Evolutionary conservation across 1,140 invertebrate species (phyloP).

Genomic region (Eulimnadia texana): DNA sequence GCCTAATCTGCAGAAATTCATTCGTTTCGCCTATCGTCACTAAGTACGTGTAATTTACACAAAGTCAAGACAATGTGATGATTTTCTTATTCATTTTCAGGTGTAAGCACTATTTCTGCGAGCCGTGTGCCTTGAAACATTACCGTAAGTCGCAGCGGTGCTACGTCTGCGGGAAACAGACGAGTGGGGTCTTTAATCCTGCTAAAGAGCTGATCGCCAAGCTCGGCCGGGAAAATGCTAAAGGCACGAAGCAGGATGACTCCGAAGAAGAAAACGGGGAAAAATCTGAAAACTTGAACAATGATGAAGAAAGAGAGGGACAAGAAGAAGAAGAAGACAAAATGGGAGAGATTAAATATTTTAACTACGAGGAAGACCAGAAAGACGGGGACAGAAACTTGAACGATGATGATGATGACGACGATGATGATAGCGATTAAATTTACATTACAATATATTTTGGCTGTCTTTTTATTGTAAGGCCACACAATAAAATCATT

Average conservation of each 20-base stretch:
- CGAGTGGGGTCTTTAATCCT: conserved; percentile 85
- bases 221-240: conserved; percentile 24
- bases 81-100: conserved; percentile 44
- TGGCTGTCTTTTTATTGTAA: neutral
- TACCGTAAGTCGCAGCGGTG: conserved; percentile 83
- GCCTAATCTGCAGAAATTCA: conserved; percentile 76
- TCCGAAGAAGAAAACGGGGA: conserved; percentile 8
- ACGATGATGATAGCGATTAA: conserved; percentile 9
- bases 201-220: conserved; percentile 74
- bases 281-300: neutral
- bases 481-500: neutral
- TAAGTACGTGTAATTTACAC: no score
- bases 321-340: conserved; percentile 1
- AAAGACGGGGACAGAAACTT: conserved; percentile 34
- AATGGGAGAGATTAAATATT: conserved; percentile 4
- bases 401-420: conserved; percentile 18
- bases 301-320: neutral
- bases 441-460: conserved; percentile 68
- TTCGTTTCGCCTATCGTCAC: conserved; percentile 85
- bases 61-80: no score
- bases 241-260: conserved; percentile 4
- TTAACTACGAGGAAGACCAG: conserved; percentile 10
- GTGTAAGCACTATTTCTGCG: conserved; percentile 96
- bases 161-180: conserved; percentile 80
- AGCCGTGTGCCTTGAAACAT: conserved; percentile 79